Evolutionary conservation across 23 tunicate genomes (phyloP), one percentile per base, ranked within the genome.

Genomic region (Clavelina lepadiformis): DNA sequence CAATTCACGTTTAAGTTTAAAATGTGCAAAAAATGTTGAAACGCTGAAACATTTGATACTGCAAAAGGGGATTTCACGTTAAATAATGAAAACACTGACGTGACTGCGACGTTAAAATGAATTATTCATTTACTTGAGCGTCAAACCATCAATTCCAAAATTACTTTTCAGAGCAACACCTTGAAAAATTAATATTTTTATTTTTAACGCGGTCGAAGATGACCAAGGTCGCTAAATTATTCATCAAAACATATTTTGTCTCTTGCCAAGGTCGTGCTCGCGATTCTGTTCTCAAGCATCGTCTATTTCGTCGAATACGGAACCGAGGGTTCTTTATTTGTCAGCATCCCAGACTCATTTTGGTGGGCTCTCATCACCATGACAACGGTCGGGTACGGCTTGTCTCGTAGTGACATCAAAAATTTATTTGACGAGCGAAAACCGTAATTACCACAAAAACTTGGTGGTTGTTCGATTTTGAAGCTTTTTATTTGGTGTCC

Each of bases 341-440:
- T 51, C 33, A 74, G 82, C 49, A 94, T 94, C 25, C 99, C 99
- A 0, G 81, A 70, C 21, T 59, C 99, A 3, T 94, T 94, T 56
- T 94, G 99, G 99, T 94, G 99, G 99, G 99, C 99, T 27, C 74
- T 94, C 3, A 89, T 94, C 60, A 94, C 99, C 61, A 94, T 94
- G 99, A 94, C 99, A 33, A 94, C 99, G 0, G 99, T 94, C n/a
- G 99, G 99, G 98, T 89, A 36, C 46, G 81, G 37, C 54, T 32
- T 31, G 15, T 11, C 49, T 41, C 15, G 15, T 41, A 41, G 11
- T 41, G 49, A 8, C 49, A 41, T 41, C 15, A 15, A 41, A 13
- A 53, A 13, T 53, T 53, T 53, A 11, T 18, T 53, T 6, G 7
- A n/a, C 59, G 59, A 11, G 15, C 15, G 49, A 44, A 44, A 13